Evolutionary conservation across 2,113 vertebrate species (phyloP).

Genomic region (Rafetus swinhoei): DNA sequence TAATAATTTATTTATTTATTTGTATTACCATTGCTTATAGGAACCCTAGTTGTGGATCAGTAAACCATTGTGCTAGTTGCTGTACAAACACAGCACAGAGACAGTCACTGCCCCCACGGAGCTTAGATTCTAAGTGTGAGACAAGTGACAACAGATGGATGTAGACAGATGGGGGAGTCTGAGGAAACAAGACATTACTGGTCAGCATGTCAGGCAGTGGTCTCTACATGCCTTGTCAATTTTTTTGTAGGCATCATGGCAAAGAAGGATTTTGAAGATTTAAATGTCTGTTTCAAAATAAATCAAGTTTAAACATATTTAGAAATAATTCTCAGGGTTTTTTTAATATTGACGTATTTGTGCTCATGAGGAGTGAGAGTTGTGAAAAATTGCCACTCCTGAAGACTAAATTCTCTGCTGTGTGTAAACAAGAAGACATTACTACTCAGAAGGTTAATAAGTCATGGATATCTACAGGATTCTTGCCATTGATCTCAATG

Average conservation of each 20-base stretch:
- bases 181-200: too few species aligned
- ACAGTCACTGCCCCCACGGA: too few species aligned
- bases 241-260: too few species aligned
- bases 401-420: not conserved
- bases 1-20: too few species aligned
- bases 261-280: not conserved
- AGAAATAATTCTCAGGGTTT: not conserved
- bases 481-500: not conserved
- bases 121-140: too few species aligned
- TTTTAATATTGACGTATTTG: conserved; percentile 38
- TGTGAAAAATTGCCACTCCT: not conserved
- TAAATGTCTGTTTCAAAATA: not conserved
- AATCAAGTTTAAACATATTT: not conserved
- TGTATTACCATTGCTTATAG: not conserved
- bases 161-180: too few species aligned
- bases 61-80: too few species aligned
- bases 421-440: not conserved
- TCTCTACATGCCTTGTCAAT: too few species aligned
- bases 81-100: too few species aligned
- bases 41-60: too few species aligned
- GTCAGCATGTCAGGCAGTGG: too few species aligned
- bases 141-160: too few species aligned
- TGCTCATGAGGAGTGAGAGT: not conserved
- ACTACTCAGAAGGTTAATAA: conserved; percentile 13
- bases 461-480: not conserved